Evolutionary conservation across 2,888 invertebrate species (phyloP).

Genomic region (Trachelus stipa): DNA sequence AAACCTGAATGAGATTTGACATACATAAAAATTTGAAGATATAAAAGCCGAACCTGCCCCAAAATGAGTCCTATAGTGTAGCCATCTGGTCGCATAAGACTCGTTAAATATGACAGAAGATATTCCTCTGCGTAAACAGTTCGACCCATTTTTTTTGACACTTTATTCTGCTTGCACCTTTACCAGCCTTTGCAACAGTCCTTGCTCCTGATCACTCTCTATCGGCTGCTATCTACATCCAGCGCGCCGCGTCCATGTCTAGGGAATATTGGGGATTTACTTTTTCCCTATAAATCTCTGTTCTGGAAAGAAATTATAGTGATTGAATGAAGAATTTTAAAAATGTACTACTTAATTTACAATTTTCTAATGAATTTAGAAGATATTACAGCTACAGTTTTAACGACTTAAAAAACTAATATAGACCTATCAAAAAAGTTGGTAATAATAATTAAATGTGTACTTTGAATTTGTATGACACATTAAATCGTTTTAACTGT

Average conservation of each 20-base stretch:
- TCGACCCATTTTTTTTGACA: constrained; percentile 72
- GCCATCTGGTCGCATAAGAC: constrained; percentile 73
- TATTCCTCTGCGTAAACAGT: constrained; percentile 77
- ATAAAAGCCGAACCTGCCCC: constrained; percentile 75
- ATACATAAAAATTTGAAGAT: constrained; percentile 10
- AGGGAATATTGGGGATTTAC: neutral
- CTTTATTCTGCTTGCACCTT: neutral
- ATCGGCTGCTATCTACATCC: neutral
- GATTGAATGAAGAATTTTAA: neutral
- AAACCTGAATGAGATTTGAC: neutral
- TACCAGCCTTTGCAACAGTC: neutral
- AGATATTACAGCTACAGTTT: neutral
- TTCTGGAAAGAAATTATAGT: neutral
- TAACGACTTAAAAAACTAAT: neutral
- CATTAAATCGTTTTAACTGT: neutral
- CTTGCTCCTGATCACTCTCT: neutral
- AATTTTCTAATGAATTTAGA: neutral
- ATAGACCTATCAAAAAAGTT: neutral
- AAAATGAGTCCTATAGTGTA: constrained; percentile 81
- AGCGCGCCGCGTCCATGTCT: neutral
- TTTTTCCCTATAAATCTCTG: neutral
- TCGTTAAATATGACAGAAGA: constrained; percentile 76
- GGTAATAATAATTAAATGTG: too few relatives aligned
- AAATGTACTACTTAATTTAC: neutral
- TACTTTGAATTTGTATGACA: neutral